These are phyloP conservation scores for Pardalotus punctatus DNA, from an alignment of 2,113 vertebrate species.

Conservation along the genomic window DNA sequence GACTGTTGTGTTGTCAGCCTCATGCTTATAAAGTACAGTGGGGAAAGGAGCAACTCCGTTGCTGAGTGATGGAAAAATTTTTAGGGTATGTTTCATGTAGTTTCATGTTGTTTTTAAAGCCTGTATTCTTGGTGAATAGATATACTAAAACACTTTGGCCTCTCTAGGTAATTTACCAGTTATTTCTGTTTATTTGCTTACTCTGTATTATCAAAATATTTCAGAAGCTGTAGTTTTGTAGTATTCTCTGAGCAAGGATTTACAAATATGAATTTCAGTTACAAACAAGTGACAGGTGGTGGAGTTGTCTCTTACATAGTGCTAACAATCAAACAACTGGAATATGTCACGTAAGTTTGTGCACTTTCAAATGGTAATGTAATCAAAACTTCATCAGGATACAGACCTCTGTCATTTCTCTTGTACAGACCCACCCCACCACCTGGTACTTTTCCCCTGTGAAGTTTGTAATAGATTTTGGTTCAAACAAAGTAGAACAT, in stretches of 20 bases:
- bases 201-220: neutral
- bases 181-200: neutral
- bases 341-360: fast-evolving
- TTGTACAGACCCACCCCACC: neutral
- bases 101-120: neutral
- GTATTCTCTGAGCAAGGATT: neutral
- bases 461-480: neutral
- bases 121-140: neutral
- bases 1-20: neutral
- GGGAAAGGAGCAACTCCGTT: neutral
- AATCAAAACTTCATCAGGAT: neutral
- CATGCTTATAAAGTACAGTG: neutral
- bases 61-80: neutral
- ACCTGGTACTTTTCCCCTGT: neutral
- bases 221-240: neutral
- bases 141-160: neutral
- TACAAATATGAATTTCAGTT: neutral
- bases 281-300: neutral
- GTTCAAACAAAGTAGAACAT: neutral
- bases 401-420: neutral
- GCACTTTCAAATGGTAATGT: neutral
- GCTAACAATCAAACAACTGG: neutral
- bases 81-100: neutral
- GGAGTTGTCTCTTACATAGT: neutral
- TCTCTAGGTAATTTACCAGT: neutral